These are phyloP conservation scores for Anneissia japonica DNA, from an alignment of 35 echinoderm and acorn worm genomes.

Conservation along the genomic window DNA sequence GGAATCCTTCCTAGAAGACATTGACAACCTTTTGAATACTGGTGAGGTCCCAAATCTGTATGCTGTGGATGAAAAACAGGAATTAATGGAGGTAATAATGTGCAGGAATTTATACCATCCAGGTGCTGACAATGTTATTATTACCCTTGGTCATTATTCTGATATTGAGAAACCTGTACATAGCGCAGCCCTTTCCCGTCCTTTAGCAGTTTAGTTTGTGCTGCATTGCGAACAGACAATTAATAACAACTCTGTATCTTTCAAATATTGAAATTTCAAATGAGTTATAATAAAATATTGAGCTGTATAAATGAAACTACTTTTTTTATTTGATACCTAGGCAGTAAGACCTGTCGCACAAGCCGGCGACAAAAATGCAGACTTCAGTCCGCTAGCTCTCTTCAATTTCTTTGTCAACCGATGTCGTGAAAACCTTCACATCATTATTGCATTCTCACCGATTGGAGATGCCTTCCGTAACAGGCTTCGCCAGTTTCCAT, in stretches of 20 bases:
- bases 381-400: conserved; percentile 95
- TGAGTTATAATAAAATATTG: no score
- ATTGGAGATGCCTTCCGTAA: conserved; percentile 99
- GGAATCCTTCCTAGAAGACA: conserved; percentile 97
- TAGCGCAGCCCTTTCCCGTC: no score
- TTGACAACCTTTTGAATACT: conserved; percentile 93
- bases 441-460: conserved; percentile 97
- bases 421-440: conserved; percentile 81
- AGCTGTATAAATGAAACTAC: not conserved
- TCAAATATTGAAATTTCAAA: no score
- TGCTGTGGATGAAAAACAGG: conserved; percentile 94
- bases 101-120: no score
- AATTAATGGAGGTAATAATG: conserved; percentile 88
- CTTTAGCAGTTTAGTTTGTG: no score
- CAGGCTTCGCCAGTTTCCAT: conserved; percentile 94
- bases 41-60: conserved; percentile 97
- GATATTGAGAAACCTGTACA: no score
- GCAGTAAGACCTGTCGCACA: conserved; percentile 94
- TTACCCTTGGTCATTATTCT: no score
- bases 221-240: no score
- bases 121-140: no score
- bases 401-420: conserved; percentile 99
- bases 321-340: conserved; percentile 37
- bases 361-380: conserved; percentile 97
- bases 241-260: no score